Conservation (phyloP, 1,140 invertebrate species). For the Penaeus vannamei region DNA sequence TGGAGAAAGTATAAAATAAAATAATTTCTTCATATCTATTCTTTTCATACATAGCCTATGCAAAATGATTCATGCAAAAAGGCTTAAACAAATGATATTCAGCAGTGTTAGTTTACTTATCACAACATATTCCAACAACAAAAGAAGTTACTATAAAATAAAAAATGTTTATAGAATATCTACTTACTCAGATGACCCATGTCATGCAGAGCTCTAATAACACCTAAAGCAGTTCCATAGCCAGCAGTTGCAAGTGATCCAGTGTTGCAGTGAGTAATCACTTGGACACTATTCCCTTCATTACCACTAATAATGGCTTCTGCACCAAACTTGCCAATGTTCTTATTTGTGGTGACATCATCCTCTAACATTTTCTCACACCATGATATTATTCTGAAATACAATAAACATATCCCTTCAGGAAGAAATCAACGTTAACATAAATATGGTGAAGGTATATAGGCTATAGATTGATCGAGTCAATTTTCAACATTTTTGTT, state of each 20-base stretch:
- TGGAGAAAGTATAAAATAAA: no score
- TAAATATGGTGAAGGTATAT: not conserved
- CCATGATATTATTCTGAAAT: slow-evolving; percentile 79
- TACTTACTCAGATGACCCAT: slow-evolving; percentile 80
- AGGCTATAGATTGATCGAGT: not conserved
- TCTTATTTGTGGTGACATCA: slow-evolving; percentile 89
- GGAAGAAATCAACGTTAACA: not conserved
- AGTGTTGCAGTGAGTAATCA: slow-evolving; percentile 98
- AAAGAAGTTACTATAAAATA: not conserved
- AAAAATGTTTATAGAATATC: not conserved
- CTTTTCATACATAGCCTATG: no score
- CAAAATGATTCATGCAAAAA: no score
- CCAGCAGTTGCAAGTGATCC: slow-evolving; percentile 96
- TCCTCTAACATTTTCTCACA: slow-evolving; percentile 87
- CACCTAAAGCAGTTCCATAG: slow-evolving; percentile 97
- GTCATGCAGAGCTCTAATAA: slow-evolving; percentile 86
- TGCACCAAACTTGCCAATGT: slow-evolving; percentile 87
- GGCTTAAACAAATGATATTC: no score
- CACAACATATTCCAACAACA: not conserved
- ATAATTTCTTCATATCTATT: no score
- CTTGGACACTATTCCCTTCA: slow-evolving; percentile 76
- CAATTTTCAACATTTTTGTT: no score
- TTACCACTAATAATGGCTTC: slow-evolving; percentile 79
- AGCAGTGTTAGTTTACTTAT: not conserved
- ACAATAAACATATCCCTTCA: not conserved